Base-by-base conservation (phyloP, 2,113 vertebrate genomes). In the Ramphastos sulfuratus region DNA sequence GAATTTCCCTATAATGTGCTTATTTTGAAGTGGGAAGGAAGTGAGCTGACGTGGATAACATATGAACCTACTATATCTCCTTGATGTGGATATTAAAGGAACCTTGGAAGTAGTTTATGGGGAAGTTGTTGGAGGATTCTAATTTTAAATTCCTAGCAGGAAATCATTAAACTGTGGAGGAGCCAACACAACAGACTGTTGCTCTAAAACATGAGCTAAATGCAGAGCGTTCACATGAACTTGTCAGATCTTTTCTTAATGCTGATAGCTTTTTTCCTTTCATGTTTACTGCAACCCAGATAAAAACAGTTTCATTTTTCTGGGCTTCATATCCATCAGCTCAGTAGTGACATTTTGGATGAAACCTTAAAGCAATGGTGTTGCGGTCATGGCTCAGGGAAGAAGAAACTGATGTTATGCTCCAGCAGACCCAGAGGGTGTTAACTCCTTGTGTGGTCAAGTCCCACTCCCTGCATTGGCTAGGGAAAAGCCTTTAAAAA, bases 11-110 rank as follows among this genome's bases (percentile, higher is more conserved):
- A 30, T 89, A 87, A 44, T 60, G 56, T 83, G 92, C 87, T 94
- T 89, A 89, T 94, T 94, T 90, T 95, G 94, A 94, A 96, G 92
- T 85, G 91, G 94, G 91, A 91, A 96, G 95, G 94, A 96, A 96
- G 85, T 15, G 14, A 93, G 5, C 79, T 89, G 94, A 89, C 95
- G 93, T 96, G 93, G 94, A 74, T 92, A 95, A 96, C 93, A 96
- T 93, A 94, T 94, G 93, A 96, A 95, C 85, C 82, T 96, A 85
- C 93, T 93, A 31, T 83, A 91, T 85, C 87, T 95, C 94, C 91
- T 96, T 96, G 95, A 96, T 96, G 96, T 96, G 96, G 96, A 96
- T 95, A 95, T 96, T 96, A 96, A 94, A 96, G 94, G 82, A 95
- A 92, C 91, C 95, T 95, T 96, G 93, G 89, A 90, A 94, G 89